Conservation (phyloP, 2,888 invertebrate genomes). For the Eupsilia transversa region DNA sequence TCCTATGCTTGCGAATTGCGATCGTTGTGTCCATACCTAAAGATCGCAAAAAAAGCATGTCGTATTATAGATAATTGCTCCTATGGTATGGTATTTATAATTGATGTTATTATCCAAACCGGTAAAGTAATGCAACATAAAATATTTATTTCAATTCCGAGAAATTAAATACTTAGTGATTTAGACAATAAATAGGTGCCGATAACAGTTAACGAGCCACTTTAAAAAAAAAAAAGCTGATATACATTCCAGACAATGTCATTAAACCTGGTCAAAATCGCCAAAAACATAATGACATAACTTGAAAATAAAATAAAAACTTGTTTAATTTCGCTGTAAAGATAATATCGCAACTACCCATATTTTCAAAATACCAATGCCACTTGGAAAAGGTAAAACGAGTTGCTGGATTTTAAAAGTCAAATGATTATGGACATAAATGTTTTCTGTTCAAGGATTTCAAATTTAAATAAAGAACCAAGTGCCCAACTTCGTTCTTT, state of each 20-base stretch:
- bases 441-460: constrained; percentile 34
- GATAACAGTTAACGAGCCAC: neutral
- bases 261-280: constrained; percentile 22
- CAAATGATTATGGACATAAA: constrained; percentile 9
- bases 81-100: constrained; percentile 28
- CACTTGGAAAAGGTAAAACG: constrained; percentile 30
- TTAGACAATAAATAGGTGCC: no score
- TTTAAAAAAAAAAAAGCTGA: neutral
- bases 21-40: constrained; percentile 19
- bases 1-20: constrained; percentile 54
- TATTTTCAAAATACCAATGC: constrained; percentile 46
- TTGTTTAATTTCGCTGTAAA: constrained; percentile 18
- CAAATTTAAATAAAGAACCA: constrained; percentile 1
- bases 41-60: constrained; percentile 37
- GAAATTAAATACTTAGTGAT: neutral
- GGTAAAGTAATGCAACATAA: constrained; percentile 2
- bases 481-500: no score
- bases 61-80: constrained; percentile 33
- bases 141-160: neutral
- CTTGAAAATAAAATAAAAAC: constrained; percentile 12
- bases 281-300: constrained; percentile 3
- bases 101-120: constrained; percentile 33
- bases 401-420: constrained; percentile 31
- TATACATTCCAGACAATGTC: constrained; percentile 12
- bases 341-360: constrained; percentile 33